Percentiles rank a stretch among this genome's conserved stretches.
phyloP scores from a whole-genome alignment of 1,140 invertebrate species.

The Papilio aristodemus region DNA sequence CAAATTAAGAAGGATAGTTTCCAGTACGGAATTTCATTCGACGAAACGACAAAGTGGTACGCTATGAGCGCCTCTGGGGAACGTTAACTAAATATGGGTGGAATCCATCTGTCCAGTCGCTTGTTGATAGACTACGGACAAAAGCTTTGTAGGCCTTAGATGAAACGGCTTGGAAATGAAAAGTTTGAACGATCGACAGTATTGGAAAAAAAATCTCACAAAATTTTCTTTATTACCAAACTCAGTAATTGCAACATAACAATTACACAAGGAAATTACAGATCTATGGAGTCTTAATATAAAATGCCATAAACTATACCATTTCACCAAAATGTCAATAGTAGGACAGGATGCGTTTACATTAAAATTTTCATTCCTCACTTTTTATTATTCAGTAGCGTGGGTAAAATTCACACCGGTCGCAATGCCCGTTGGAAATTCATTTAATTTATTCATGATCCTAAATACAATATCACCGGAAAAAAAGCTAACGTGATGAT shows the following conservation, averaged over 20 bases:
- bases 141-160: constrained; percentile 17
- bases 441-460: constrained; percentile 9
- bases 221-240: background rate
- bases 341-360: background rate
- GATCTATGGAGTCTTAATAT: no score
- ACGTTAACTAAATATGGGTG: constrained; percentile 30
- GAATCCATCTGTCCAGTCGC: constrained; percentile 15
- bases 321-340: background rate
- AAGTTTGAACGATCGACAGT: background rate
- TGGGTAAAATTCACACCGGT: constrained; percentile 7
- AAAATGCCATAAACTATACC: background rate
- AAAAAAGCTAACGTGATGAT: background rate
- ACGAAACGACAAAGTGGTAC: constrained; percentile 20
- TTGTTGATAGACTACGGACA: constrained; percentile 9
- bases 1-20: constrained; percentile 1
- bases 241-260: background rate
- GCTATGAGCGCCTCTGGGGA: constrained; percentile 12
- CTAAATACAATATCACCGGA: background rate
- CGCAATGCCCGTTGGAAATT: constrained; percentile 7
- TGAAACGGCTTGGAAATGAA: background rate
- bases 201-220: background rate
- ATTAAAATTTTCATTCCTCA: constrained; percentile 13
- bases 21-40: constrained; percentile 21
- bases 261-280: no score
- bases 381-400: constrained; percentile 17